Base-by-base conservation (phyloP, 2,113 vertebrate genomes). In the Piliocolobus tephrosceles region DNA sequence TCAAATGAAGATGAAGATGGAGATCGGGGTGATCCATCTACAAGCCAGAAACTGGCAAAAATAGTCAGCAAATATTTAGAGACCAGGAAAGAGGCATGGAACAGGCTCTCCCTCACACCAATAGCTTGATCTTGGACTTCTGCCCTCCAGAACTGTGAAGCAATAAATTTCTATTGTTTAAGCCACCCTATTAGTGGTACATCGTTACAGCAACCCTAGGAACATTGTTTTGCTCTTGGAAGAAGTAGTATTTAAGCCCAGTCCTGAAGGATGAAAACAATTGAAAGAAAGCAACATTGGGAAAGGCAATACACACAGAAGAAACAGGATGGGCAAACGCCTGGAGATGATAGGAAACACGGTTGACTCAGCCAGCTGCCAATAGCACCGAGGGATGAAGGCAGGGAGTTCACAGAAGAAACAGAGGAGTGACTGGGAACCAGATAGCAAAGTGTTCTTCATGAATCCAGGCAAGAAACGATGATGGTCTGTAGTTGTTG, bases 101-200 rank as follows among this genome's bases (percentile, higher is more conserved):
- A 47, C 3, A 30, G 47, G 57, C 6, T 11, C 7, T 8, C 6
- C 2, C 3, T 14, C 38, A 40, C 1, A 30, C 5, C 32, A n/a
- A 7, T 32, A n/a, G 8, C 11, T 57, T 57, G 4, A 43, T 91
- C 27, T 91, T 30, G 27, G n/a, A 9, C 3, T 57, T 83, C 40
- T 30, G 30, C 10, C 16, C 5, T 55, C 8, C 13, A 50, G 22
- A 50, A n/a, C 23, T 75, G 5, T n/a, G 47, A 79, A 38, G 40
- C 20, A 75, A 43, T 52, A 8, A 1, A 7, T 73, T 61, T 61
- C 30, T 50, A 76, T 85, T 22, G 38, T 35, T 61, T 23, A 10
- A 50, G 43, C 23, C 1, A 40, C 32, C 30, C 35, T 38, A 40
- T 64, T 64, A 61, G 43, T 64, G 17, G 8, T 76, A 76, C 23